Percentiles rank a stretch among this genome's conserved stretches.
Evolutionary conservation across 2,888 invertebrate species (phyloP).

Genomic region (Halictus ligatus): DNA sequence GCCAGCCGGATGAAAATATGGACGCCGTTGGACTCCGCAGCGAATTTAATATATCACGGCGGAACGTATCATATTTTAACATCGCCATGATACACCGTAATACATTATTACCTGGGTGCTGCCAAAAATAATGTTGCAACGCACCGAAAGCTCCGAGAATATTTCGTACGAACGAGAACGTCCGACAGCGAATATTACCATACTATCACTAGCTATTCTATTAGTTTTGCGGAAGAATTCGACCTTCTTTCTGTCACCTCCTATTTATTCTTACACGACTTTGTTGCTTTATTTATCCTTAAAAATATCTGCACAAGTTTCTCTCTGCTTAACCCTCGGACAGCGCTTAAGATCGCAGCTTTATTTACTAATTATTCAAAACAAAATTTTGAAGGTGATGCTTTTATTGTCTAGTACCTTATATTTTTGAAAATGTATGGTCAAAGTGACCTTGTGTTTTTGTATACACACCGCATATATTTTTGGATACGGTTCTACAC

Average conservation of each 20-base stretch:
- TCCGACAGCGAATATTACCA: constrained; percentile 28
- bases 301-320: background rate
- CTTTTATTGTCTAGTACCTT: no score
- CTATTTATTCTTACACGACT: background rate
- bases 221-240: background rate
- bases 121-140: constrained; percentile 45
- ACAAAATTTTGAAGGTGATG: background rate
- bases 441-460: no score
- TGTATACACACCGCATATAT: no score
- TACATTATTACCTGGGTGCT: constrained; percentile 32
- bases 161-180: constrained; percentile 16
- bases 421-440: background rate
- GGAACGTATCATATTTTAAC: constrained; percentile 51
- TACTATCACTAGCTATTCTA: constrained; percentile 12
- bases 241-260: background rate
- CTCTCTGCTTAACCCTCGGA: background rate
- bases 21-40: constrained; percentile 31
- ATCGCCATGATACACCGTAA: constrained; percentile 31
- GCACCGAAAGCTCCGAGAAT: constrained; percentile 7
- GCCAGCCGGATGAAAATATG: constrained; percentile 56
- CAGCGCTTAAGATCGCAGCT: background rate
- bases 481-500: no score
- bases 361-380: background rate
- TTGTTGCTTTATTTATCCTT: background rate
- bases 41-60: constrained; percentile 53